Evolutionary conservation across 2,113 vertebrate species (phyloP).

Genomic region (Chascanopsetta lugubris): DNA sequence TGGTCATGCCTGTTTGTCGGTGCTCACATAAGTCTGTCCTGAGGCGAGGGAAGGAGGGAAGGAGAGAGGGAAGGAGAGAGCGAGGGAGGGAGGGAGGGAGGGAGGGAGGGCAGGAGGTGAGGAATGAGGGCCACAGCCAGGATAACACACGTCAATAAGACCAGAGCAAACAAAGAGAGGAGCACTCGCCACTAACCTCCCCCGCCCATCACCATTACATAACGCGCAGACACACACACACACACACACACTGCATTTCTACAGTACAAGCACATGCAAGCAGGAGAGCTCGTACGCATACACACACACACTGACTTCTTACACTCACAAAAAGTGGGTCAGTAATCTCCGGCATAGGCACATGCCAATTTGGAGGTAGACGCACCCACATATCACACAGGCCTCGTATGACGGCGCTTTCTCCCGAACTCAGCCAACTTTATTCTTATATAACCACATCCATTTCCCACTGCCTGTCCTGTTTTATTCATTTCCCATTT

Average conservation of each 20-base stretch:
- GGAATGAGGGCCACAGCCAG: conserved; percentile 35
- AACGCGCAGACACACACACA: conserved; percentile 50
- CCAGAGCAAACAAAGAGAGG: conserved; percentile 36
- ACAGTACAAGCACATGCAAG: conserved; percentile 57
- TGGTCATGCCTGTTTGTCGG: not conserved
- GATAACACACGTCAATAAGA: conserved; percentile 44
- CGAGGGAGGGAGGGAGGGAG: not conserved
- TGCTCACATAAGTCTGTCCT: not conserved
- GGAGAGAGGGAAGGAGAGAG: not conserved
- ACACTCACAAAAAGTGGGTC: conserved; percentile 63
- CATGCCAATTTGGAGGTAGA: conserved; percentile 56
- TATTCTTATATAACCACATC: conserved; percentile 53
- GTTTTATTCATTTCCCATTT: conserved; percentile 21
- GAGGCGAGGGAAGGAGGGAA: not conserved
- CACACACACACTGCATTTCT: conserved; percentile 43
- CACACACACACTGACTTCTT: conserved; percentile 56
- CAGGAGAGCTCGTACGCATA: conserved; percentile 28
- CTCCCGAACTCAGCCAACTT: conserved; percentile 32
- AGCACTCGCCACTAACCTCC: conserved; percentile 1
- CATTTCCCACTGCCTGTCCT: conserved; percentile 21
- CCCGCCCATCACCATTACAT: conserved; percentile 54
- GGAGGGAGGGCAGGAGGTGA: conserved; percentile 20
- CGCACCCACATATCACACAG: conserved; percentile 61
- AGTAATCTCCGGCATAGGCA: conserved; percentile 55
- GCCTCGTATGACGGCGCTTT: conserved; percentile 32